Evolutionary conservation across 1,140 invertebrate genomes (phyloP), one percentile per base, ranked within the genome.

Genomic region (Aleiodes sp.): DNA sequence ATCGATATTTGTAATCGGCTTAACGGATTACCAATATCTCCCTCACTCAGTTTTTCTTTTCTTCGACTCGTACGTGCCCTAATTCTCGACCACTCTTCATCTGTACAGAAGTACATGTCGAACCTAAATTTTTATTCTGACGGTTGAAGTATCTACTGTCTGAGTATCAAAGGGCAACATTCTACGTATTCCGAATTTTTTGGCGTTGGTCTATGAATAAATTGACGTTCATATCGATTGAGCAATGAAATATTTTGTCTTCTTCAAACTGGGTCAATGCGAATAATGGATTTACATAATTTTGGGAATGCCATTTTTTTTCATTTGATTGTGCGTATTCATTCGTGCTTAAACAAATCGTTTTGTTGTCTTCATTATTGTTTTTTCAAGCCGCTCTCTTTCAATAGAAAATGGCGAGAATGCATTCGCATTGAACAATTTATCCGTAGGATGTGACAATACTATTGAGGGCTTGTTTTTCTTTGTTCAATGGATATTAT

Each of bases 141-240:
- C n/a, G n/a, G n/a, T n/a, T n/a, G n/a, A n/a, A n/a, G n/a, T n/a
- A n/a, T n/a, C n/a, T n/a, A n/a, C n/a, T 26, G 46, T 52, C 21
- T 12, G 46, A 24, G 6, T 52, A 46, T 46, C 46, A n/a, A 4
- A 6, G n/a, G 41, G 19, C 6, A 46, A 46, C 19, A 46, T 46
- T 46, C 41, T 16, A 14, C 41, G 46, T 16, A 24, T n/a, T 24
- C 4, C 2, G 21, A 24, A 52, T 24, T 52, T 52, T 52, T 4
- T 16, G 16, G 21, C 19, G 46, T 21, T 10, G 19, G 26, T 9
- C 46, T 21, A 24, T 52, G 46, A 52, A 52, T 52, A 52, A 12
- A 52, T 52, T 19, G 46, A 52, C 10, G 46, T 52, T 24, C 46
- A 21, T 52, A 52, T 52, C 46, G 46, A 52, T 52, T 52, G n/a